Evolutionary conservation across 2,888 invertebrate genomes (phyloP), one percentile per base, ranked within the genome.

Genomic region (Nephrotoma guestfalica): DNA sequence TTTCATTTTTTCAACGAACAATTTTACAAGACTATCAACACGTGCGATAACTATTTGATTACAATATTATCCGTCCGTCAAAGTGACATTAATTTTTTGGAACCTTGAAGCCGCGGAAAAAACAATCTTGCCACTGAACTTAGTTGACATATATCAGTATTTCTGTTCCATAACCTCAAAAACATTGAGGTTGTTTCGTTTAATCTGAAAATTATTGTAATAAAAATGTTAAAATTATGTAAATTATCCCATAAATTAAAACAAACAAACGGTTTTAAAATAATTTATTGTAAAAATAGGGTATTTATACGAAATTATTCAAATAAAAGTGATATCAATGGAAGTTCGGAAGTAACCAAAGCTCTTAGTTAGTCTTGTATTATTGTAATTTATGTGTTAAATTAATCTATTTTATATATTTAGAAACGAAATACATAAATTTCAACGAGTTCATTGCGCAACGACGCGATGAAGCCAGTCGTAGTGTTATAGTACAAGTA

Each of bases 401-500:
- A 30, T 7, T 71, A 71, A 71, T 30, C 30, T 30, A 30, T 30
- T 30, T 30, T 30, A 30, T 30, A 30, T 30, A 30, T 30, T 71
- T 71, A 41, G 84, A 41, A 45, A 7, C 41, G 11, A 85, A 41
- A 18, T 85, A 45, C 18, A 42, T 4, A 43, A 85, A 85, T 84
- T 91, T 95, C 90, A 93, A 94, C 87, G 93, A 94, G 87, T 91
- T 94, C 88, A 91, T 95, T 84, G 90, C 92, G 57, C 91, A 91
- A 41, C 93, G 96, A 88, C 93, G 94, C 89, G 90, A 91, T 2
- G 93, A 96, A 90, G 96, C 97, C 0, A 91, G 91, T 86, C 93
- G 93, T 87, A 96, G 95, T 91, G 92, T 96, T 87, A 91, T 97
- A 45, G 94, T 97, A 5, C 96, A 96, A 92, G 95, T 97, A 0